These are phyloP conservation scores for Bufo gargarizans DNA, from an alignment of 2,113 vertebrate genomes.

Conservation along the genomic window DNA sequence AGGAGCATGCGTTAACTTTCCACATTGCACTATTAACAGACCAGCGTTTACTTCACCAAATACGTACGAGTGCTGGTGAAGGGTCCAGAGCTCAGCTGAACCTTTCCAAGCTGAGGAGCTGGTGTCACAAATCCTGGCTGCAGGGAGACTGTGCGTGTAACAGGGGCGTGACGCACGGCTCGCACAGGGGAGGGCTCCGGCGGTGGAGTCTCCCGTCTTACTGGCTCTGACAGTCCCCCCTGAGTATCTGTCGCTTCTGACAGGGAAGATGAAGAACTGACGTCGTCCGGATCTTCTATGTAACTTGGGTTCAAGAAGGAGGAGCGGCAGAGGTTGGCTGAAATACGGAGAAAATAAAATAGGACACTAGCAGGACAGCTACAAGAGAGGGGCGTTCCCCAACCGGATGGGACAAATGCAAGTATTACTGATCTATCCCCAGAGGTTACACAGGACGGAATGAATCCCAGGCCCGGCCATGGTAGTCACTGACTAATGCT, in stretches of 20 bases:
- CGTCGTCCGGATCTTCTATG: constrained; percentile 91
- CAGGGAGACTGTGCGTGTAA: constrained; percentile 86
- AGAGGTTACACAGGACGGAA: no score
- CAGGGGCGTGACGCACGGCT: constrained; percentile 78
- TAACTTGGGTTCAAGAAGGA: constrained; percentile 92
- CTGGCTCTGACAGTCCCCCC: constrained; percentile 69
- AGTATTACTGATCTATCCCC: no score
- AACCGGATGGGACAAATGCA: no score
- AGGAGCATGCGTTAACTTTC: no score
- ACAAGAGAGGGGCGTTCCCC: no score
- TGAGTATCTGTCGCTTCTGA: constrained; percentile 84
- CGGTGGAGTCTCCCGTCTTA: constrained; percentile 63
- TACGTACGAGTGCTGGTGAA: constrained; percentile 69
- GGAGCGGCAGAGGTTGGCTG: constrained; percentile 90
- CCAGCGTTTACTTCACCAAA: background rate
- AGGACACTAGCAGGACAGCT: no score
- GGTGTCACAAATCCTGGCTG: constrained; percentile 81
- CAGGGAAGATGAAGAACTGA: constrained; percentile 87
- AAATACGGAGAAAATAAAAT: constrained; percentile 15
- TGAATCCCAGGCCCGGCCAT: background rate
- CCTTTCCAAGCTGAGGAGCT: constrained; percentile 75
- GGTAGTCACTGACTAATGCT: background rate
- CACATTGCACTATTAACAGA: no score
- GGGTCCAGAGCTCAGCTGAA: constrained; percentile 68
- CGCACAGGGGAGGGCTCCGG: constrained; percentile 52